These are phyloP conservation scores for Epinotia ramella DNA, from an alignment of 2,888 invertebrate genomes.

Conservation along the genomic window DNA sequence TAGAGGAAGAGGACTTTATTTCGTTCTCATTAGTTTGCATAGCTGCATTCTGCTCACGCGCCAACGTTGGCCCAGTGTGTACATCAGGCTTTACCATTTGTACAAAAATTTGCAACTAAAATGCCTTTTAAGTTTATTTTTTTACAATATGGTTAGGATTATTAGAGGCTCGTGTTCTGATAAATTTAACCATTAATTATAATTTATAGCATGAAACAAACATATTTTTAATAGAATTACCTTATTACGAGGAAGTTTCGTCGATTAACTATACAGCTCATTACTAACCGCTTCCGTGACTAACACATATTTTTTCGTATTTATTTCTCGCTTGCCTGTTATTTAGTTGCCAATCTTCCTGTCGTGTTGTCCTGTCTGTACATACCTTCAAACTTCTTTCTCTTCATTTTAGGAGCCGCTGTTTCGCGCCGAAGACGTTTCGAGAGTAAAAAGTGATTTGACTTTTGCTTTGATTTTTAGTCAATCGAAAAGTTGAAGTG, in stretches of 20 bases:
- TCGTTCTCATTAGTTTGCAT: too few relatives aligned
- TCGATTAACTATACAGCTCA: slow-evolving; percentile 12
- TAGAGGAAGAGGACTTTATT: too few relatives aligned
- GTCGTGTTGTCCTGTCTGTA: slow-evolving; percentile 68
- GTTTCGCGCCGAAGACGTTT: slow-evolving; percentile 49
- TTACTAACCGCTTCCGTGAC: slow-evolving; percentile 49
- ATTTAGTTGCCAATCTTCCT: slow-evolving; percentile 48
- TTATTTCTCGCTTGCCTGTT: slow-evolving; percentile 42
- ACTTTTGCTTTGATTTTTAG: slow-evolving; percentile 49
- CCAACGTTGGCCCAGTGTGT: too few relatives aligned
- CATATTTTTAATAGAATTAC: slow-evolving; percentile 12
- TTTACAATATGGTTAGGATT: not conserved
- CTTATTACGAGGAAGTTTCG: slow-evolving; percentile 25
- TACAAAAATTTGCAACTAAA: not conserved
- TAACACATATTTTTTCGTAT: slow-evolving; percentile 48
- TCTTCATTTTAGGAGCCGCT: slow-evolving; percentile 65
- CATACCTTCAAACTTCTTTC: slow-evolving; percentile 68
- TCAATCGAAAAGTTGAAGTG: slow-evolving; percentile 50
- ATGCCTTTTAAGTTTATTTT: not conserved
- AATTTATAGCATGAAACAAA: not conserved
- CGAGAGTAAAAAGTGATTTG: slow-evolving; percentile 47
- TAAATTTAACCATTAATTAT: not conserved
- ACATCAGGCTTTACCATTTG: too few relatives aligned
- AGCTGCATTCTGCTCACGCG: too few relatives aligned
- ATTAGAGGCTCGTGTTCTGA: not conserved